Conservation (phyloP, 2,888 invertebrate genomes). For the Ophioninae sp. region DNA sequence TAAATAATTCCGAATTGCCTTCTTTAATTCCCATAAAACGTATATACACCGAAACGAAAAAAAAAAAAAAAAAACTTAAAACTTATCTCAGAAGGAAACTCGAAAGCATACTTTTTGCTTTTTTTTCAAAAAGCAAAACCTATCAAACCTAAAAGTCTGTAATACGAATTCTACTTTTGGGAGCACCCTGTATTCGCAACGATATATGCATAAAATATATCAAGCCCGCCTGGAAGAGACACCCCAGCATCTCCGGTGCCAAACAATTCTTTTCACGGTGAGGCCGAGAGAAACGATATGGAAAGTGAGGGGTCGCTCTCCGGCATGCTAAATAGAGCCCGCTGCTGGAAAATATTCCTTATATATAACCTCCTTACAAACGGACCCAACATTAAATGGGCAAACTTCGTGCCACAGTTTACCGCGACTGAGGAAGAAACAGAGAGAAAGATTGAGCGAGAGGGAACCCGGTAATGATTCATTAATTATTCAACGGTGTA, state of each 20-base stretch:
- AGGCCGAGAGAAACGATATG: slow-evolving; percentile 36
- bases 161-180: background rate
- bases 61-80: no score
- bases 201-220: slow-evolving; percentile 21
- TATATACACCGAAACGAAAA: no score
- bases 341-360: slow-evolving; percentile 27
- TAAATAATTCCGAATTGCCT: background rate
- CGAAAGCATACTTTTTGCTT: background rate
- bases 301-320: slow-evolving; percentile 43
- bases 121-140: background rate
- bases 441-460: slow-evolving; percentile 12
- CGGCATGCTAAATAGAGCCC: slow-evolving; percentile 48
- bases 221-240: slow-evolving; percentile 35
- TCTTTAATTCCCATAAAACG: background rate
- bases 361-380: slow-evolving; percentile 5
- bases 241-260: slow-evolving; percentile 29
- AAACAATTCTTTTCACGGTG: slow-evolving; percentile 42
- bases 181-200: background rate
- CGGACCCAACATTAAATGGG: slow-evolving; percentile 38
- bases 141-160: background rate
- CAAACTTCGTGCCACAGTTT: slow-evolving; percentile 1
- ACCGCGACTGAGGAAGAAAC: background rate
- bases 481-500: slow-evolving; percentile 64
- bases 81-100: no score
- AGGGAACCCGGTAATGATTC: slow-evolving; percentile 52